Conservation (phyloP, 2,113 vertebrate species). For the Diadophis punctatus region DNA sequence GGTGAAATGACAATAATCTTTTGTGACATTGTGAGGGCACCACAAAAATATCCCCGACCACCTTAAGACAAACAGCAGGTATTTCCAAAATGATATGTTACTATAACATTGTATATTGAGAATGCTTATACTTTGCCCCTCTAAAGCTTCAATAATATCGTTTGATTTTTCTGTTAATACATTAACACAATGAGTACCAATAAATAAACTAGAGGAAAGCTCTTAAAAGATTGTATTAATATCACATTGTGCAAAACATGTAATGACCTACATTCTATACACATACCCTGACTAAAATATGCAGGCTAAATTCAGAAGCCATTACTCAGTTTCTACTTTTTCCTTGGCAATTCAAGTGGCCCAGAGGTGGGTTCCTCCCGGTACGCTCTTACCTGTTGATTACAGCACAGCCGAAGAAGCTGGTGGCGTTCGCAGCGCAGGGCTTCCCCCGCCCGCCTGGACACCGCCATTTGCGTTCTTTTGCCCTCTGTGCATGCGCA, state of each 20-base stretch:
- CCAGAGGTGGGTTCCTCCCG: too few relatives aligned
- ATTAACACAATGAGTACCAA: constrained; percentile 70
- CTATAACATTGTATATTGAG: constrained; percentile 72
- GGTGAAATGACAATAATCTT: constrained; percentile 53
- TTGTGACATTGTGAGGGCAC: constrained; percentile 52
- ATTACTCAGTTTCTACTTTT: constrained; percentile 50
- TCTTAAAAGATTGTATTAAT: constrained; percentile 70
- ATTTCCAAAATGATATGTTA: constrained; percentile 55
- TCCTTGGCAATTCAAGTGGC: constrained; percentile 20
- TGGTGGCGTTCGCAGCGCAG: too few relatives aligned
- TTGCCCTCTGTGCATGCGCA: too few relatives aligned
- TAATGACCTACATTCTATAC: constrained; percentile 78
- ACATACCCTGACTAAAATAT: constrained; percentile 81
- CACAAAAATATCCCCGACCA: constrained; percentile 45
- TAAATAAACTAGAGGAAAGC: constrained; percentile 75
- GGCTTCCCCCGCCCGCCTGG: too few relatives aligned
- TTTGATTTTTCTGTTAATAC: constrained; percentile 65
- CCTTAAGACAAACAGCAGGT: constrained; percentile 52
- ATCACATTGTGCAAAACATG: constrained; percentile 71
- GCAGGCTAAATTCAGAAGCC: constrained; percentile 57
- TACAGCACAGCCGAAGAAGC: too few relatives aligned
- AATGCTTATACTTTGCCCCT: constrained; percentile 61
- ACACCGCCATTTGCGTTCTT: too few relatives aligned
- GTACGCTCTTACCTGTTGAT: too few relatives aligned
- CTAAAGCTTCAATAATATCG: constrained; percentile 54